Base-by-base conservation (phyloP, 2,113 vertebrate genomes). In the Hepsetus odoe region DNA sequence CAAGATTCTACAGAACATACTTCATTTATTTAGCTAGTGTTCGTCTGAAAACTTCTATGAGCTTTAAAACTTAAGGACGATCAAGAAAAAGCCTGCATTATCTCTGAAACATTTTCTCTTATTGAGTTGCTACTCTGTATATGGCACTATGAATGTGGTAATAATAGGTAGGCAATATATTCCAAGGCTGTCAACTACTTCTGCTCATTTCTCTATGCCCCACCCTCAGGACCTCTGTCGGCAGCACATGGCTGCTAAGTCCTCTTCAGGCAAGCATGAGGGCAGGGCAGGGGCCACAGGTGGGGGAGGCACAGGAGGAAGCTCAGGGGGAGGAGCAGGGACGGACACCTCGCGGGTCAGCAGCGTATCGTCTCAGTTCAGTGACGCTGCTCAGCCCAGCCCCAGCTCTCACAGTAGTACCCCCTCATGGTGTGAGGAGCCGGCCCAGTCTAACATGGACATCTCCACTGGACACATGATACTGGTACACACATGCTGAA, bases 381-480 rank as follows among this genome's bases (percentile, higher is more conserved):
- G 97, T 0, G 97, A 99, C 0, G 95, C 95, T 0, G 94, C 97
- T 0, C 97, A 98, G 88, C 93, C 95, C 82, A 99, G 98, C 77
- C 98, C 97, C 82, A 96, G 96, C 79, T 98, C 98, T 38, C 95
- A 98, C 90, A 97, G 97, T 95, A 98, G 97, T 93, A 98, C 97
- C 0, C 96, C 96, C 0, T 99, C 98, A 49, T 99, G 98, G 98
- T 98, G 98, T 0, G 98, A 99, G 90, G 98, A 99, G 83, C 98
- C 98, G 0, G 97, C 96, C 0, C 97, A 98, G 87, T 95, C 97
- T 90, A 99, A 98, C 92, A 98, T 99, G 97, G 97, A 99, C 92
- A 99, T 99, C 90, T 98, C 97, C 79, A 99, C 98, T 0, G 98
- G 98, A 40, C 98, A 99, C 93, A 99, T 99, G 98, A 99, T 99